Base-by-base conservation (phyloP, 2,797 vertebrate genomes). In the Linurgus olivaceus region DNA sequence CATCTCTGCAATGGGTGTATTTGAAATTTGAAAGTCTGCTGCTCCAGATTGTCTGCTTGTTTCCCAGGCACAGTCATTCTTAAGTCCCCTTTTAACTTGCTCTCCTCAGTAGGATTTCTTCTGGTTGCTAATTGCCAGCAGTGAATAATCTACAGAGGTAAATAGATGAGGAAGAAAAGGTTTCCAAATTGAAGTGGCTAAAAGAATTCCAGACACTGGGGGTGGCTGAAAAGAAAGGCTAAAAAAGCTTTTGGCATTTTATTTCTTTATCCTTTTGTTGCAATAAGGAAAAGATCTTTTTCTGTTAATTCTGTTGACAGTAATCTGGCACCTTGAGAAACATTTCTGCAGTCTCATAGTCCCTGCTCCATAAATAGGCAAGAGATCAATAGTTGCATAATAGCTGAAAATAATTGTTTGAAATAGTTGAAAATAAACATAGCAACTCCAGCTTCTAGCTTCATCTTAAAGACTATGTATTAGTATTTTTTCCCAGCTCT, bases 61-160 rank as follows among this genome's bases (percentile, higher is more conserved):
- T 96, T 97, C 89, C 44, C 54, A 88, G 72, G 63, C 40, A 25
- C 35, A 91, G 78, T 24, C 75, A 52, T 83, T 92, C 94, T 91
- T 92, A 92, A 95, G 92, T 75, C 76, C 48, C 42, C 48, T 94
- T 95, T 94, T 95, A 88, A 91, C 90, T 93, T 71, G 38, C 47
- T 80, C 74, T 84, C 86, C 94, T 94, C 94, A 96, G 93, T 90
- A 91, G 92, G 93, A 85, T 91, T 79, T 83, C 92, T 93, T 71
- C 78, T 83, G 40, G 28, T 90, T 75, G 54, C 62, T 96, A 96
- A 96, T 96, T 93, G 87, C 78, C 72, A 93, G 37, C 68, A 92
- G 89, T 55, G 92, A 94, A 80, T 80, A 89, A 62, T 75, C 75
- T 91, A 42, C 78, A 59, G 89, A 93, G 65, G 78, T 66, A 97